phyloP scores from a whole-genome alignment of 2,113 vertebrate species.

The Alethe diademata region DNA sequence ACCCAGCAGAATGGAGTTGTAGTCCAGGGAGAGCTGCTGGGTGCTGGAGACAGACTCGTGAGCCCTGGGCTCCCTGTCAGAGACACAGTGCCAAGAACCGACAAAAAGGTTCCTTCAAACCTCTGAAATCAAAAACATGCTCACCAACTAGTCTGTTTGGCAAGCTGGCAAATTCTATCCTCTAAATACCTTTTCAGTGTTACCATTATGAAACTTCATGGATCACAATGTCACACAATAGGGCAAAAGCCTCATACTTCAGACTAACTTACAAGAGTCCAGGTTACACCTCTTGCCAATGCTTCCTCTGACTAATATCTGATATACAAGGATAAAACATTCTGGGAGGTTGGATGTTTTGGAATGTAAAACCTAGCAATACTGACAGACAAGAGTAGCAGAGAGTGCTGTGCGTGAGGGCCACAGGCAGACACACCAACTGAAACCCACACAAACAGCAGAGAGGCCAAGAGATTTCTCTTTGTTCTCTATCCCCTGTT shows the following conservation, averaged over 20 bases:
- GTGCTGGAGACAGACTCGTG: not conserved
- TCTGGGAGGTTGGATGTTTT: not conserved
- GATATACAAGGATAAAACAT: not conserved
- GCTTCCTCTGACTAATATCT: not conserved
- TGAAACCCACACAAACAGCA: rapidly evolving
- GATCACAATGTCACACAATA: not conserved
- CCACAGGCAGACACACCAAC: rapidly evolving
- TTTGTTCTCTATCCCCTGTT: conserved; percentile 24
- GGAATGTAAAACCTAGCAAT: not conserved
- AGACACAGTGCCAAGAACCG: not conserved
- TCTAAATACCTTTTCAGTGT: not conserved
- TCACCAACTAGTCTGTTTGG: not conserved
- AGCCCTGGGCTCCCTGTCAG: not conserved
- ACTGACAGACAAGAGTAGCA: not conserved
- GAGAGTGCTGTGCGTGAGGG: too few species aligned
- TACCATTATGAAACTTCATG: not conserved
- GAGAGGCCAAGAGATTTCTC: not conserved
- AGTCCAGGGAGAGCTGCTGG: not conserved
- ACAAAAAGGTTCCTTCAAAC: not conserved
- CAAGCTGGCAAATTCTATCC: not conserved
- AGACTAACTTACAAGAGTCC: not conserved
- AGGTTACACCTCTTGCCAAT: not conserved
- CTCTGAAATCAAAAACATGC: not conserved
- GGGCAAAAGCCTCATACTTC: not conserved
- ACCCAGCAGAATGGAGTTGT: not conserved